A percentile compares a stretch with the other conserved stretches of the same genome.
phyloP scores from a whole-genome alignment of 2,888 invertebrate genomes.

The Agriotes lineatus region DNA sequence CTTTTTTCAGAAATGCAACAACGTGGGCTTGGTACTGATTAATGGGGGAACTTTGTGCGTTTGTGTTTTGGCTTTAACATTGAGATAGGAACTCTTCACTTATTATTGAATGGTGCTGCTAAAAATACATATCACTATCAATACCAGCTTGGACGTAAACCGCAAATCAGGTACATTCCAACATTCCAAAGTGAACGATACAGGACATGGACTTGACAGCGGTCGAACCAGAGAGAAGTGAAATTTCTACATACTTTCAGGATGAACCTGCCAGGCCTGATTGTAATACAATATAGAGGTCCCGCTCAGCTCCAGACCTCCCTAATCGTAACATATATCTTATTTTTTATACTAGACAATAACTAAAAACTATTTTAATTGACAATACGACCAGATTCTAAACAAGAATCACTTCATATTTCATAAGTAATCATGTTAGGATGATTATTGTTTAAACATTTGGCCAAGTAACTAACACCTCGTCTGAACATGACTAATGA shows the following conservation, averaged over 20 bases:
- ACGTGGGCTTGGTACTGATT: not conserved
- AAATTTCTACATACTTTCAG: conserved; percentile 4
- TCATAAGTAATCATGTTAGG: not conserved
- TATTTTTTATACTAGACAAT: no score
- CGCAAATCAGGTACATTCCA: conserved; percentile 44
- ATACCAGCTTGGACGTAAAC: conserved; percentile 27
- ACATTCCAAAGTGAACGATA: conserved; percentile 40
- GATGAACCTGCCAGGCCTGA: no score
- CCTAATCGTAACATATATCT: no score
- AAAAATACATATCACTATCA: conserved; percentile 26
- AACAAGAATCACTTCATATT: no score
- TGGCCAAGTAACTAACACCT: conserved; percentile 19
- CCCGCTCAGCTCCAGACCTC: no score
- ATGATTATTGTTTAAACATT: conserved; percentile 7
- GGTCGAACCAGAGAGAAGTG: conserved; percentile 26
- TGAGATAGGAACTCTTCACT: no score
- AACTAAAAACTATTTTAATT: no score
- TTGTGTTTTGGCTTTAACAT: not conserved
- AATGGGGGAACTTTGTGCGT: not conserved
- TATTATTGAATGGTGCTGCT: no score
- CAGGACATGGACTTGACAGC: conserved; percentile 40
- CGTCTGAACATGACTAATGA: conserved; percentile 29
- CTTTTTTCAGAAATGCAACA: not conserved
- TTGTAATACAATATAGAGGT: no score
- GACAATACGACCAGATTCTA: no score